phyloP scores from a whole-genome alignment of 1,140 invertebrate genomes.

The Centruroides sculpturatus region DNA sequence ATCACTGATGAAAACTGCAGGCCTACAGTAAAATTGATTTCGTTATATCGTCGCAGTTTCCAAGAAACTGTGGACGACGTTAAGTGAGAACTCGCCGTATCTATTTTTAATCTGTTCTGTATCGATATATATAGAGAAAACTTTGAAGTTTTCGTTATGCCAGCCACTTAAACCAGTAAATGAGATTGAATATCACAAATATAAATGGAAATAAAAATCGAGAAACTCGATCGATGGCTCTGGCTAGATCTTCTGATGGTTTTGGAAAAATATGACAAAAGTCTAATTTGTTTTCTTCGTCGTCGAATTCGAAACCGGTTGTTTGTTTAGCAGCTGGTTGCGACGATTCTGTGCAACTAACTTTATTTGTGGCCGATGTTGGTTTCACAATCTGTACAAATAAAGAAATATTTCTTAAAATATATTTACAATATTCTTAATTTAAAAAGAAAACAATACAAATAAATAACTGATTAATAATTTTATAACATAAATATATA shows the following conservation, averaged over 20 bases:
- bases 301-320: neutral
- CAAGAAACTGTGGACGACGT: too few species aligned
- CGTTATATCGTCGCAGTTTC: too few species aligned
- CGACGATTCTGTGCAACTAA: constrained; percentile 7
- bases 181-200: constrained; percentile 16
- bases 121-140: too few species aligned
- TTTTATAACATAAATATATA: too few species aligned
- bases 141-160: too few species aligned
- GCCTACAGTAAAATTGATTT: too few species aligned
- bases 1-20: too few species aligned
- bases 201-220: constrained; percentile 14
- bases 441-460: too few species aligned
- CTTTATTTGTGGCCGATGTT: constrained; percentile 10
- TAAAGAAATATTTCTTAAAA: neutral
- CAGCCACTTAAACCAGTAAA: constrained; percentile 16
- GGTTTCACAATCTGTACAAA: constrained; percentile 6
- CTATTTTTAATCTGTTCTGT: too few species aligned
- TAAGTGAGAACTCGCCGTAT: too few species aligned
- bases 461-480: too few species aligned
- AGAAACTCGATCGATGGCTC: constrained; percentile 14
- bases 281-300: neutral
- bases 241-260: constrained; percentile 10
- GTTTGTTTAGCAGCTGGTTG: constrained; percentile 4
- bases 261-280: neutral
- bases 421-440: too few species aligned